phyloP scores from a whole-genome alignment of 2,797 vertebrate species.

The Ibycter americanus region DNA sequence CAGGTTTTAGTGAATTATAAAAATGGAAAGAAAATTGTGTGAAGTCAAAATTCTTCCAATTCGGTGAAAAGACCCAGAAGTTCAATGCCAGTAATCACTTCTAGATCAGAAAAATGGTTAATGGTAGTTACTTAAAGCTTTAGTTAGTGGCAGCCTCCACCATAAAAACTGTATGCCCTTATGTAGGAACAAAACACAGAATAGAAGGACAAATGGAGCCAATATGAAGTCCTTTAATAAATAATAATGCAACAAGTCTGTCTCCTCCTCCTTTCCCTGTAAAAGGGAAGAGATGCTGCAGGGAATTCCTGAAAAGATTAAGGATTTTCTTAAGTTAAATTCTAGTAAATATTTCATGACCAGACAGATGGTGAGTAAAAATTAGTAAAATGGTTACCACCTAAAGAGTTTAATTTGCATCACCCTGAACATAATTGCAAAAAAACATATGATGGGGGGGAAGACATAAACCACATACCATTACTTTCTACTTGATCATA shows the following conservation, averaged over 20 bases:
- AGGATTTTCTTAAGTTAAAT: not conserved
- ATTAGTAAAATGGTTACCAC: not conserved
- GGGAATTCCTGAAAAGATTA: not conserved
- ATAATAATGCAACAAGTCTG: not conserved
- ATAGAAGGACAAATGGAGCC: not conserved
- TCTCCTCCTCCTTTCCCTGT: not conserved
- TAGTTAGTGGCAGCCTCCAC: not conserved
- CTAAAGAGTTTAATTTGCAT: not conserved
- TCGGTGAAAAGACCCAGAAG: not conserved
- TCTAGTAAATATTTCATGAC: not conserved
- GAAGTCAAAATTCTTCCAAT: not conserved
- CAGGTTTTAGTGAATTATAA: not conserved
- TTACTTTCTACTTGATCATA: not conserved
- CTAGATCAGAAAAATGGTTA: not conserved
- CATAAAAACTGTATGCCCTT: not conserved
- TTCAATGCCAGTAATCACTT: not conserved
- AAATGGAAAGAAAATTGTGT: not conserved
- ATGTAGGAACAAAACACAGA: not conserved
- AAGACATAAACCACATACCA: not conserved
- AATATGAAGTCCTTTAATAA: not conserved
- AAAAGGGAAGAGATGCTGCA: not conserved
- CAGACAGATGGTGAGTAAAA: not conserved
- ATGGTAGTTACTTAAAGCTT: not conserved
- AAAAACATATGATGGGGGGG: not conserved
- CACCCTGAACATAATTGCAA: not conserved